Percentiles rank a stretch among this genome's conserved stretches.
phyloP scores from a whole-genome alignment of 1,140 invertebrate genomes.

The Drosophila eugracilis region DNA sequence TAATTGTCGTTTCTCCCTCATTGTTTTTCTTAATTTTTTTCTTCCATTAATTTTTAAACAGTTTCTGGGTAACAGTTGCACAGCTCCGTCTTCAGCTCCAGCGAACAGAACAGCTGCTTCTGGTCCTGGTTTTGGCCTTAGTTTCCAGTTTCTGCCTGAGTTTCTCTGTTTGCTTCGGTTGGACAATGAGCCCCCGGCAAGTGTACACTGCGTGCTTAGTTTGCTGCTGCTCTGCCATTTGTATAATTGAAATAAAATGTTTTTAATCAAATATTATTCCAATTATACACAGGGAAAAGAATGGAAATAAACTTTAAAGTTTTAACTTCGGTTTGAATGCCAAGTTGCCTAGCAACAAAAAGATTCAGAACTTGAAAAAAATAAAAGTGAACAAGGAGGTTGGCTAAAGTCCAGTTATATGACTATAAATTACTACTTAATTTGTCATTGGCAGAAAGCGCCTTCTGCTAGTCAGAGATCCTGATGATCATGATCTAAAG shows the following conservation, averaged over 20 bases:
- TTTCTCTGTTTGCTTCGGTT: constrained; percentile 31
- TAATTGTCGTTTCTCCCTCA: constrained; percentile 69
- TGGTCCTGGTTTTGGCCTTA: constrained; percentile 1
- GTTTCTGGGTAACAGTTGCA: constrained; percentile 40
- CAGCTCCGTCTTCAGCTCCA: constrained; percentile 57
- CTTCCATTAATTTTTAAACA: constrained; percentile 48
- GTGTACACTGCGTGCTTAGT: constrained; percentile 64
- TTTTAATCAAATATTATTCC: constrained; percentile 80
- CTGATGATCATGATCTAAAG: too few species aligned
- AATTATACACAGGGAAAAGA: constrained; percentile 75
- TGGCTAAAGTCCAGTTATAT: too few species aligned
- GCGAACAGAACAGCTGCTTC: constrained; percentile 62
- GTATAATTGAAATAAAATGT: constrained; percentile 82
- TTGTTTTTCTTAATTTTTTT: constrained; percentile 44
- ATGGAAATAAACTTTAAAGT: constrained; percentile 47
- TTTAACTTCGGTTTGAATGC: not conserved
- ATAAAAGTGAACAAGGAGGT: not conserved
- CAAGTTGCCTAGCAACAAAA: not conserved
- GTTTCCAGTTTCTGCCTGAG: constrained; percentile 26
- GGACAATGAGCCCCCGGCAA: constrained; percentile 57
- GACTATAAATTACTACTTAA: too few species aligned
- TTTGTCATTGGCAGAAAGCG: too few species aligned
- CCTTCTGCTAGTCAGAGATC: too few species aligned
- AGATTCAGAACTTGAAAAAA: not conserved
- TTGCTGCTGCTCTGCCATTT: constrained; percentile 35